A percentile compares a stretch with the other conserved stretches of the same genome.
These are phyloP conservation scores for Hypolimnas misippus DNA, from an alignment of 2,888 invertebrate genomes.

Conservation along the genomic window DNA sequence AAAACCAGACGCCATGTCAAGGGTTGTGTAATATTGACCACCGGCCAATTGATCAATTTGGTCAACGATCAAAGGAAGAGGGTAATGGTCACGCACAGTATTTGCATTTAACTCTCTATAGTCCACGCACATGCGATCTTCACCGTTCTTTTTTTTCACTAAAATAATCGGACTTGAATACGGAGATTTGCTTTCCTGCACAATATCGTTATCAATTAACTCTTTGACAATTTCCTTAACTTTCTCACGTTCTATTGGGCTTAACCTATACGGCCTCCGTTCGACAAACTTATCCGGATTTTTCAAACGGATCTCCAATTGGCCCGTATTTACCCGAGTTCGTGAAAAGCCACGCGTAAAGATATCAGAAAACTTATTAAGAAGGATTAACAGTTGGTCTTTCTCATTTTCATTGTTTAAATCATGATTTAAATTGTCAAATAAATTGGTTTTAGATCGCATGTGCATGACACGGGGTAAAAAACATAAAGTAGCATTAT, in stretches of 20 bases:
- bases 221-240: constrained; percentile 29
- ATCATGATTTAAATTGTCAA: constrained; percentile 25
- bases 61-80: constrained; percentile 42
- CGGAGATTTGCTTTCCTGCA: constrained; percentile 36
- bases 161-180: constrained; percentile 33
- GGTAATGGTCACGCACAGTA: constrained; percentile 42
- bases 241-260: constrained; percentile 29
- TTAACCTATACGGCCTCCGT: constrained; percentile 23
- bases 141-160: constrained; percentile 40
- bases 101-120: constrained; percentile 42
- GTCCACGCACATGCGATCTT: constrained; percentile 48
- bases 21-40: constrained; percentile 28
- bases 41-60: constrained; percentile 43
- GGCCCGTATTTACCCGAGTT: constrained; percentile 20
- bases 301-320: constrained; percentile 26
- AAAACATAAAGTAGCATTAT: constrained; percentile 17
- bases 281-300: constrained; percentile 26
- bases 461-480: constrained; percentile 17
- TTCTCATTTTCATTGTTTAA: constrained; percentile 16
- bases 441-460: constrained; percentile 17
- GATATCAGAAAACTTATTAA: constrained; percentile 28
- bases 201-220: constrained; percentile 24
- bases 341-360: constrained; percentile 27
- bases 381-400: constrained; percentile 17
- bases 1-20: constrained; percentile 44